phyloP scores from a whole-genome alignment of 64 coral and sea anemone species.

The Anthopleura sola region DNA sequence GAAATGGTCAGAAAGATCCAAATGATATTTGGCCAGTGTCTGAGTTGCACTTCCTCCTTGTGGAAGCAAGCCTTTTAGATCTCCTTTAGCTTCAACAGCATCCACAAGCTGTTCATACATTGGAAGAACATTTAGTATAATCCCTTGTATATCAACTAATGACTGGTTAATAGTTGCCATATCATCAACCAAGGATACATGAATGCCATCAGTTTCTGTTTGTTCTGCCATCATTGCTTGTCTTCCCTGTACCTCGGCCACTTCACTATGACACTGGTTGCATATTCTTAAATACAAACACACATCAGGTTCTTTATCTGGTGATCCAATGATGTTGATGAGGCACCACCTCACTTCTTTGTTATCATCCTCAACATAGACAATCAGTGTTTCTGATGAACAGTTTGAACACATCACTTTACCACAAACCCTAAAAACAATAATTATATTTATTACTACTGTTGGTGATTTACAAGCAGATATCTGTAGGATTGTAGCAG shows the following conservation, averaged over 20 bases:
- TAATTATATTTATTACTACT: neutral
- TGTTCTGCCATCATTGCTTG: constrained; percentile 42
- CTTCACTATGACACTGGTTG: constrained; percentile 60
- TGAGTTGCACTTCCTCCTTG: constrained; percentile 70
- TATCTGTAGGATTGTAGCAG: too few species aligned
- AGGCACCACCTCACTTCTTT: constrained; percentile 63
- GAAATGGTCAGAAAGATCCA: constrained; percentile 91
- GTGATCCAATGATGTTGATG: constrained; percentile 78
- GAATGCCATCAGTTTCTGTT: constrained; percentile 1
- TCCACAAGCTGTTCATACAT: constrained; percentile 85
- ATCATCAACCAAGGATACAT: constrained; percentile 46
- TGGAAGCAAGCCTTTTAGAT: constrained; percentile 69
- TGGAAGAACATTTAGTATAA: constrained; percentile 61
- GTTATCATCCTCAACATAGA: constrained; percentile 35
- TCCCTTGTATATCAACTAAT: constrained; percentile 54
- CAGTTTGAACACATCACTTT: constrained; percentile 69
- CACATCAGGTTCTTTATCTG: constrained; percentile 68
- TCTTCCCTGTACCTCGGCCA: constrained; percentile 53
- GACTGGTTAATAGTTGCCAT: constrained; percentile 57
- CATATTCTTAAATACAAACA: constrained; percentile 85
- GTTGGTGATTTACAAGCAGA: too few species aligned
- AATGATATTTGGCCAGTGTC: constrained; percentile 70
- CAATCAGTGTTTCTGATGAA: constrained; percentile 74
- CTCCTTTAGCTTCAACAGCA: constrained; percentile 75
- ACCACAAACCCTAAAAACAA: constrained; percentile 66